These are phyloP conservation scores for Iphiclides podalirius DNA, from an alignment of 2,888 invertebrate species.

Conservation along the genomic window DNA sequence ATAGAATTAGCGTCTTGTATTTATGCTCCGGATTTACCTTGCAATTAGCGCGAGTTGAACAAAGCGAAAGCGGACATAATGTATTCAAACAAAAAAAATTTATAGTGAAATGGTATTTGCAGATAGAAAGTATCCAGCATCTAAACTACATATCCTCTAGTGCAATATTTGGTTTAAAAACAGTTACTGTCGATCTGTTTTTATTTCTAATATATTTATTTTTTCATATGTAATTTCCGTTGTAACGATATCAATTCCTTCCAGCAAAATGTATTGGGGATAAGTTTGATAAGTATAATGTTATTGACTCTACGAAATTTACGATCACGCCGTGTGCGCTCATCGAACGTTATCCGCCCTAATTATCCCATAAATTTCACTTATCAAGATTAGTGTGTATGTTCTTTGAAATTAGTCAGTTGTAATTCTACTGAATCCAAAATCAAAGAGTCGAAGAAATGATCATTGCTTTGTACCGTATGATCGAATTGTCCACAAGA, in stretches of 20 bases:
- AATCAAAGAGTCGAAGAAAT: background rate
- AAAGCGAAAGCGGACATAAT: background rate
- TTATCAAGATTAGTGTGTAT: slow-evolving; percentile 74
- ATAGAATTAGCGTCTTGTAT: slow-evolving; percentile 25
- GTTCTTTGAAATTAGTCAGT: slow-evolving; percentile 70
- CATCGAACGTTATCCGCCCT: slow-evolving; percentile 58
- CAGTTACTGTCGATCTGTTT: no score
- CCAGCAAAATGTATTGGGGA: slow-evolving; percentile 13
- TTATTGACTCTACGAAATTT: slow-evolving; percentile 45
- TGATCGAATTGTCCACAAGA: slow-evolving; percentile 14
- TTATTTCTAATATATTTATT: background rate
- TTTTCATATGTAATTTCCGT: background rate
- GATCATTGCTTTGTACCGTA: background rate
- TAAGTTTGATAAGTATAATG: slow-evolving; percentile 33
- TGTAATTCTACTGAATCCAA: slow-evolving; percentile 27
- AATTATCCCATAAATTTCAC: slow-evolving; percentile 78
- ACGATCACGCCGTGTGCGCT: slow-evolving; percentile 54
- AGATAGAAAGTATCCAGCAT: no score
- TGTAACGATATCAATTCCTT: background rate
- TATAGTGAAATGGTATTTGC: no score
- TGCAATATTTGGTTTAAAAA: no score
- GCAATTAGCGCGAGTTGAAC: background rate
- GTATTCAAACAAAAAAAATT: no score
- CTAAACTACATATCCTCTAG: no score
- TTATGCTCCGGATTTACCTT: slow-evolving; percentile 1